Percentiles rank a stretch among this genome's conserved stretches.
Conservation (phyloP, 2,113 vertebrate genomes). For the Rhinolophus ferrumequinum region DNA sequence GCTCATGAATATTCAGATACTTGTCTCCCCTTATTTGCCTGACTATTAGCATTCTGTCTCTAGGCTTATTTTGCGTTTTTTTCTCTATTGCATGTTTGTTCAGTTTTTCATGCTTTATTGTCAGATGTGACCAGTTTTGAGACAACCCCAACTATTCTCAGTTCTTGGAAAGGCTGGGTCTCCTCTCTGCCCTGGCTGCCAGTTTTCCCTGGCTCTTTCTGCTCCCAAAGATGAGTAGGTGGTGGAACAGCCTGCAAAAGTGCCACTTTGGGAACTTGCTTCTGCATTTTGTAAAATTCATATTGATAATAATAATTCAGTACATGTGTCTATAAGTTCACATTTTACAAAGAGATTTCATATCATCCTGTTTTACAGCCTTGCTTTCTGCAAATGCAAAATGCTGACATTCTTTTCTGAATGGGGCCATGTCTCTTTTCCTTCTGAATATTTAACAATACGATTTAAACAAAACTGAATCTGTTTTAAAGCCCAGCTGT, state of each 20-base stretch:
- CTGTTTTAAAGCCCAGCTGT: constrained; percentile 67
- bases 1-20: constrained; percentile 82
- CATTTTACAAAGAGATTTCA: constrained; percentile 66
- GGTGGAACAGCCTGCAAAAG: background rate
- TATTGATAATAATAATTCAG: constrained; percentile 69
- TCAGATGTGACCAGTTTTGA: constrained; percentile 50
- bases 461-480: constrained; percentile 65
- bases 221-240: background rate
- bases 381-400: constrained; percentile 61
- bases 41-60: constrained; percentile 79
- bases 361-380: constrained; percentile 68
- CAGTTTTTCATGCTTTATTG: constrained; percentile 41
- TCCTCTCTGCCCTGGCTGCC: background rate
- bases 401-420: constrained; percentile 62
- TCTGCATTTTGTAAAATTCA: constrained; percentile 58
- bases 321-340: constrained; percentile 66
- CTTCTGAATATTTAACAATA: constrained; percentile 73
- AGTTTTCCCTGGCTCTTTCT: constrained; percentile 7
- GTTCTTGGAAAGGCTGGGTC: background rate
- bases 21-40: constrained; percentile 79
- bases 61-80: constrained; percentile 62
- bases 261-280: background rate
- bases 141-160: constrained; percentile 34
- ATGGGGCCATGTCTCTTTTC: constrained; percentile 61
- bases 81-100: constrained; percentile 50